Percentiles rank a stretch among this genome's conserved stretches.
Evolutionary conservation across 1,140 invertebrate genomes (phyloP).

Genomic region (Trichoplusia ni): DNA sequence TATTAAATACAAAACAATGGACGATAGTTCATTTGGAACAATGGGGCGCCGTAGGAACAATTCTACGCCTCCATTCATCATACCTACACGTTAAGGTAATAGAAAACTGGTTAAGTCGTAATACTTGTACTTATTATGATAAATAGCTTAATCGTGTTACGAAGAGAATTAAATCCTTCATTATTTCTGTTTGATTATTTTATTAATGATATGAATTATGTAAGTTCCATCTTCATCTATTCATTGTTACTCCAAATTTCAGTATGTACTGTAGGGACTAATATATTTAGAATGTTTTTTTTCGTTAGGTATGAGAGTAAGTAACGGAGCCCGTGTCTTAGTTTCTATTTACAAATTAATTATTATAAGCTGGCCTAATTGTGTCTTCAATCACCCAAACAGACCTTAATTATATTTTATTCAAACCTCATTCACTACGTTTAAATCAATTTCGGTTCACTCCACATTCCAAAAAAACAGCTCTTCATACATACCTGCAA

Average conservation of each 20-base stretch:
- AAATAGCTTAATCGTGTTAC: not conserved
- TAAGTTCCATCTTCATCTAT: not conserved
- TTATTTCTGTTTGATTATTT: no score
- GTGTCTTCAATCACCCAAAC: no score
- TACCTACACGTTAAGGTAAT: not conserved
- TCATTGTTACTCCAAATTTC: not conserved
- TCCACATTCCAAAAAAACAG: no score
- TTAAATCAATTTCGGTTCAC: no score
- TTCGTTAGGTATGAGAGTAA: not conserved
- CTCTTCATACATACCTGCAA: constrained; percentile 17
- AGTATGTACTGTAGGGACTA: no score
- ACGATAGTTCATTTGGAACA: constrained; percentile 6
- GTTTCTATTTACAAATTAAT: no score
- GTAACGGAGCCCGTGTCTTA: no score
- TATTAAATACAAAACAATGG: not conserved
- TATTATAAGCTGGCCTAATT: no score
- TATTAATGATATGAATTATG: no score
- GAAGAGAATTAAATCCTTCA: constrained; percentile 1
- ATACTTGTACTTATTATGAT: constrained; percentile 2
- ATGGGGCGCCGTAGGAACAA: constrained; percentile 14
- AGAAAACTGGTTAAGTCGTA: constrained; percentile 3
- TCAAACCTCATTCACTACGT: no score
- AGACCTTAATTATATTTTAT: no score
- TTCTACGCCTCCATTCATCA: not conserved
- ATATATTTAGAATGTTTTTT: not conserved